phyloP scores from a whole-genome alignment of 92 coral and sea anemone genomes.

The Siderastrea radians region DNA sequence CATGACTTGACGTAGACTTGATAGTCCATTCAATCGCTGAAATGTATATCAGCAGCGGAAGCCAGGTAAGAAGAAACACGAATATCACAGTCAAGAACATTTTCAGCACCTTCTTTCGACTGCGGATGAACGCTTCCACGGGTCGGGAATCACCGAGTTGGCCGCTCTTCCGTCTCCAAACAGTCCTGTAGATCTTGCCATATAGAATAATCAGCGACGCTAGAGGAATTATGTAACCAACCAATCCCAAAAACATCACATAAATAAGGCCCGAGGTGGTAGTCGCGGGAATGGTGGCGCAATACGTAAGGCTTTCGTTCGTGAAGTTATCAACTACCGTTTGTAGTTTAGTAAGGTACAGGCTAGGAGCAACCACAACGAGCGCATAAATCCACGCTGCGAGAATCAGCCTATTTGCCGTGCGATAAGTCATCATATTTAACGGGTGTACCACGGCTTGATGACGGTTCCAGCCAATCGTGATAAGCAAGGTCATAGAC shows the following conservation, averaged over 20 bases:
- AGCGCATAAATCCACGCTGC: constrained; percentile 87
- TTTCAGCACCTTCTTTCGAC: constrained; percentile 85
- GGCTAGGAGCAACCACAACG: constrained; percentile 71
- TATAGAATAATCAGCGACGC: constrained; percentile 71
- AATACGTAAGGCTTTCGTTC: constrained; percentile 65
- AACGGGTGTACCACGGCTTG: constrained; percentile 90
- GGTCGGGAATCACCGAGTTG: constrained; percentile 64
- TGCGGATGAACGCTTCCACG: constrained; percentile 62
- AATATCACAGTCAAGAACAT: constrained; percentile 88
- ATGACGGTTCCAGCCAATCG: constrained; percentile 87
- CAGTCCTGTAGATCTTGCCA: constrained; percentile 75
- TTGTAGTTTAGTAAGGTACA: constrained; percentile 69
- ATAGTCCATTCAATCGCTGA: constrained; percentile 74
- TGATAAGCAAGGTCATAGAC: constrained; percentile 86
- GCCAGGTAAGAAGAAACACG: constrained; percentile 85
- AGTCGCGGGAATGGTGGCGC: constrained; percentile 84
- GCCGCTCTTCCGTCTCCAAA: constrained; percentile 67
- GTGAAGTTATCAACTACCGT: constrained; percentile 19
- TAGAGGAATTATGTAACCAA: constrained; percentile 83
- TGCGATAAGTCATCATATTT: constrained; percentile 77
- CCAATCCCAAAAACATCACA: constrained; percentile 66
- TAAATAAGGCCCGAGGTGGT: constrained; percentile 59
- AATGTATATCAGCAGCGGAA: constrained; percentile 80
- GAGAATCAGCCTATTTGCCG: constrained; percentile 79
- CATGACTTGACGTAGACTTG: constrained; percentile 36